Conservation (phyloP, 1,140 invertebrate species). For the Drosophila arawakana region DNA sequence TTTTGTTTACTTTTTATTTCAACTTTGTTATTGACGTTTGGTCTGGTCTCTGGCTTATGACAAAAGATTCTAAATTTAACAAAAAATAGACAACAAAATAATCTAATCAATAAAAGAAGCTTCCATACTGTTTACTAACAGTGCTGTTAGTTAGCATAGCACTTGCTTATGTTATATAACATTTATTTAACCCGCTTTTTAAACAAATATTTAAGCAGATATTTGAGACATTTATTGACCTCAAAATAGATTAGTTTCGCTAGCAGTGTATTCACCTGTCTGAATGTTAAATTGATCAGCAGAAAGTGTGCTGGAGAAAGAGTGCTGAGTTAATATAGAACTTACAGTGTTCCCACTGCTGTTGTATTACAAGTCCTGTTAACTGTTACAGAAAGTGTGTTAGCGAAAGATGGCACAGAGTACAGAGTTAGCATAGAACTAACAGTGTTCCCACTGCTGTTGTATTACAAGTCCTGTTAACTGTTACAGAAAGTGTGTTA, state of each 20-base stretch:
- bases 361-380: too few species aligned
- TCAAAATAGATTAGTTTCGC: background rate
- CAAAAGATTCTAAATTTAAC: constrained; percentile 36
- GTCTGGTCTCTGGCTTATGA: constrained; percentile 42
- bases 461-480: too few species aligned
- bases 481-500: too few species aligned
- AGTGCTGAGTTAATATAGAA: too few species aligned
- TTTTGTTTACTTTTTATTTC: background rate
- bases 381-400: too few species aligned
- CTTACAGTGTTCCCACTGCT: too few species aligned
- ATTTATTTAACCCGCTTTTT: background rate
- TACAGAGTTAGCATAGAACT: too few species aligned
- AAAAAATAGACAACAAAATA: background rate
- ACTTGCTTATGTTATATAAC: background rate
- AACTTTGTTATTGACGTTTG: constrained; percentile 25
- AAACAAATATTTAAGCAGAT: constrained; percentile 33
- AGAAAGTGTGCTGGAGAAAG: background rate
- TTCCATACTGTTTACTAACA: background rate
- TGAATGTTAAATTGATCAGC: background rate
- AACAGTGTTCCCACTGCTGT: too few species aligned
- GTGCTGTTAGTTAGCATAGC: constrained; percentile 1
- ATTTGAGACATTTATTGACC: background rate
- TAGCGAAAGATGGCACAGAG: too few species aligned
- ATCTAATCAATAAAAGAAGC: constrained; percentile 29
- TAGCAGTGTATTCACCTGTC: background rate